A percentile compares a stretch with the other conserved stretches of the same genome.
These are phyloP conservation scores for Mungos mungo DNA, from an alignment of 2,113 vertebrate genomes.

Conservation along the genomic window DNA sequence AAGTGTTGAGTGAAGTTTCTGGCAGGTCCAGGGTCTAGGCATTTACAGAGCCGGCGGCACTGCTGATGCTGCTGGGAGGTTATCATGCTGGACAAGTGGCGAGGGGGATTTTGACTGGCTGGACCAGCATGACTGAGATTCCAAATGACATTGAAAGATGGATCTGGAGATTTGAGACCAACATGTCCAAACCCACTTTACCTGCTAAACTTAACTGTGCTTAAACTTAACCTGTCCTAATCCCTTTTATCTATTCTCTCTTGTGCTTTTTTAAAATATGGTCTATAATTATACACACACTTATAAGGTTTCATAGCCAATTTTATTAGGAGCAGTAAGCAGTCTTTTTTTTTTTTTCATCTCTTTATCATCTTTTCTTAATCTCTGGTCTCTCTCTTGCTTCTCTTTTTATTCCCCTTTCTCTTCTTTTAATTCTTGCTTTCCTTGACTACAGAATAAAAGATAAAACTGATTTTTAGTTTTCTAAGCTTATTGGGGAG, in stretches of 20 bases:
- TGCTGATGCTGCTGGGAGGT: not conserved
- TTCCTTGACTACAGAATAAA: not conserved
- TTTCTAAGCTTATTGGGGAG: not conserved
- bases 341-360: not conserved
- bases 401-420: not conserved
- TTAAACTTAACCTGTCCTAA: not conserved
- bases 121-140: not conserved
- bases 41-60: not conserved
- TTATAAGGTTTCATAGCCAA: not conserved
- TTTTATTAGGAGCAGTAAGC: not conserved
- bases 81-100: not conserved
- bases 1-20: not conserved
- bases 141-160: not conserved
- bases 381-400: not conserved
- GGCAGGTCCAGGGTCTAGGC: not conserved
- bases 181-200: not conserved
- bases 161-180: not conserved
- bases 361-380: not conserved
- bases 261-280: not conserved
- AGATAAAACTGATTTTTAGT: not conserved
- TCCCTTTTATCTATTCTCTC: not conserved
- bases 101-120: not conserved
- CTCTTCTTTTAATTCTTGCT: not conserved
- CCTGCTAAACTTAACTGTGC: not conserved
- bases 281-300: not conserved